Conservation (phyloP, 2,113 vertebrate genomes). For the Spermophilus dauricus region DNA sequence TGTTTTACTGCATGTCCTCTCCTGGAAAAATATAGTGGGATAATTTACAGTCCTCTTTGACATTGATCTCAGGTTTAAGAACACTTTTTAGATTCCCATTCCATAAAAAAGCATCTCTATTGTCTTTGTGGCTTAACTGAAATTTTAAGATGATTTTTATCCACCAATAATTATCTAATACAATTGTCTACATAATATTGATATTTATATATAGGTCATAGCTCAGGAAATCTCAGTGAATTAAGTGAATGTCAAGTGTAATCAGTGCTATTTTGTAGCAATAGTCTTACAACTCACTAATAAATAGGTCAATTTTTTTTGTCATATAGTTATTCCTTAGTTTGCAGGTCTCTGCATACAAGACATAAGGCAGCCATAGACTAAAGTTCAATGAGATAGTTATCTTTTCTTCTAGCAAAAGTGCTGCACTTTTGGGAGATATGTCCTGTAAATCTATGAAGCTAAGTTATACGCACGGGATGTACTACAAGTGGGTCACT, state of each 20-base stretch:
- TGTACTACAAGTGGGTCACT: neutral
- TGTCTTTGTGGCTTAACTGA: neutral
- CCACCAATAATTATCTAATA: neutral
- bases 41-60: neutral
- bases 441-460: neutral
- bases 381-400: neutral
- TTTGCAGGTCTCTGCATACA: neutral
- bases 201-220: neutral
- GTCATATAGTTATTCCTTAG: neutral
- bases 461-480: neutral
- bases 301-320: neutral
- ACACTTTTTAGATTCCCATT: neutral
- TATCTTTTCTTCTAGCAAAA: neutral
- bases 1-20: neutral
- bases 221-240: neutral
- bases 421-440: neutral
- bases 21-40: neutral
- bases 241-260: neutral
- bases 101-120: neutral
- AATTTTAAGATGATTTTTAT: neutral
- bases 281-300: neutral
- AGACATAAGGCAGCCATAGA: fast-evolving
- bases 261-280: neutral
- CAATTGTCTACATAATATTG: neutral
- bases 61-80: neutral